Evolutionary conservation across 1,140 invertebrate genomes (phyloP).

Genomic region (Eumeta japonica): DNA sequence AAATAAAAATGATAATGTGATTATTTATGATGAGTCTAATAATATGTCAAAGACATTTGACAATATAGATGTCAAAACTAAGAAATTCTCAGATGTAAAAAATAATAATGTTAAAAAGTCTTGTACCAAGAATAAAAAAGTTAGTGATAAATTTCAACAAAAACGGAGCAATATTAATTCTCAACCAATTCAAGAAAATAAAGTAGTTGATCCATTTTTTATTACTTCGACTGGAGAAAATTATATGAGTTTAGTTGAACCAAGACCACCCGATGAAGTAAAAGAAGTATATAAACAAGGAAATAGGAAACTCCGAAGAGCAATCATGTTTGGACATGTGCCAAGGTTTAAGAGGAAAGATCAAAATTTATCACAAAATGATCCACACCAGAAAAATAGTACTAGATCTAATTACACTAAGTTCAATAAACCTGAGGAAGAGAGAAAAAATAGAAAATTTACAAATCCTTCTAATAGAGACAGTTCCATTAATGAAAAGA

Average conservation of each 20-base stretch:
- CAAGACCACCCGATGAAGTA: constrained; percentile 40
- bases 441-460: background rate
- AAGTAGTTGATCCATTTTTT: constrained; percentile 60
- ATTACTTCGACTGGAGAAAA: constrained; percentile 59
- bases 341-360: constrained; percentile 33
- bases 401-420: background rate
- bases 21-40: background rate
- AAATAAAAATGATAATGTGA: background rate
- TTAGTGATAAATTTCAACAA: constrained; percentile 3
- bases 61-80: background rate
- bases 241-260: constrained; percentile 58
- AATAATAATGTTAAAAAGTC: constrained; percentile 12
- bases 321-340: constrained; percentile 46
- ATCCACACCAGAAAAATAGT: background rate
- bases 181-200: constrained; percentile 17
- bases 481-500: constrained; percentile 6
- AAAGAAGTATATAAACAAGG: constrained; percentile 44
- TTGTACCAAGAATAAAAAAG: constrained; percentile 25
- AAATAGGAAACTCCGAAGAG: constrained; percentile 45
- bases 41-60: background rate
- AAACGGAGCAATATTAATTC: background rate
- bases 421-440: constrained; percentile 9
- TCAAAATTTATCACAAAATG: no score
- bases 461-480: background rate
- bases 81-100: background rate